These are phyloP conservation scores for Acleris literana DNA, from an alignment of 2,888 invertebrate genomes.

Conservation along the genomic window DNA sequence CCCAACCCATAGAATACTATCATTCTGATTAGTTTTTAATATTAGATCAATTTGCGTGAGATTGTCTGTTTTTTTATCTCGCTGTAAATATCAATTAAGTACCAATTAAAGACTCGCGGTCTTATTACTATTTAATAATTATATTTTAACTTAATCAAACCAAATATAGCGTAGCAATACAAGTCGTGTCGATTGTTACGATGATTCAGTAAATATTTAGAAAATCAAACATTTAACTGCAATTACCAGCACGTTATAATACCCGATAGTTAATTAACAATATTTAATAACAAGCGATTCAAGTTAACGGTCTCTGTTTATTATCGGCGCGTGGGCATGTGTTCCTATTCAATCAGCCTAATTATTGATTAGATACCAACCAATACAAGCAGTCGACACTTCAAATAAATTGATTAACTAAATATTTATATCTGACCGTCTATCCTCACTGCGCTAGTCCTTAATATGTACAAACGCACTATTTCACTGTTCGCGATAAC, in stretches of 20 bases:
- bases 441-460: background rate
- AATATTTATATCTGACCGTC: background rate
- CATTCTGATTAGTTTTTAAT: too few species aligned
- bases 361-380: slow-evolving; percentile 31
- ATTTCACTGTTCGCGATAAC: background rate
- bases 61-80: too few species aligned
- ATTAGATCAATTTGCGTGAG: too few species aligned
- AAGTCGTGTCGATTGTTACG: background rate
- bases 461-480: background rate
- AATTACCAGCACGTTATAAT: background rate
- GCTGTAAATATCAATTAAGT: too few species aligned
- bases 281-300: slow-evolving; percentile 17
- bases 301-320: slow-evolving; percentile 8
- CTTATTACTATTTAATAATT: too few species aligned
- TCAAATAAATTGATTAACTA: too few species aligned
- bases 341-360: slow-evolving; percentile 16
- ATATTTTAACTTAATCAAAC: too few species aligned
- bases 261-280: slow-evolving; percentile 7
- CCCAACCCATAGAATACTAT: too few species aligned
- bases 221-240: slow-evolving; percentile 4
- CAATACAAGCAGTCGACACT: background rate
- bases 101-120: too few species aligned
- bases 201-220: background rate
- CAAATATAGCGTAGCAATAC: too few species aligned
- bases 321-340: slow-evolving; percentile 27